Conservation (phyloP, 2,888 invertebrate species). For the Philonicus albiceps region DNA sequence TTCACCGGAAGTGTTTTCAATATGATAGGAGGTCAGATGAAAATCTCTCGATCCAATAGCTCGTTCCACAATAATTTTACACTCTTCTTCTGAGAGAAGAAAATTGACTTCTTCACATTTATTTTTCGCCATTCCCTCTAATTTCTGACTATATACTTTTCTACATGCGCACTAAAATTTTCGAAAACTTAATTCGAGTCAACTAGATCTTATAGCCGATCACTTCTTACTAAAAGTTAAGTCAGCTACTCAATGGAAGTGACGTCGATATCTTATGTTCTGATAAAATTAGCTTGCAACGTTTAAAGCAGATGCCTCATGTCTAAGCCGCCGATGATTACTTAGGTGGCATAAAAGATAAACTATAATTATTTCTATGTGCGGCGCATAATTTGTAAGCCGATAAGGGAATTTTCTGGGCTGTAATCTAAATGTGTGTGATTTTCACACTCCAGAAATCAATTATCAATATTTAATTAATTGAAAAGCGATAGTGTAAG, state of each 20-base stretch:
- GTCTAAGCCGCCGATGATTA: neutral
- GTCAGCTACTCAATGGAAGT: neutral
- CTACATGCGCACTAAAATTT: neutral
- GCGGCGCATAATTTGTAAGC: neutral
- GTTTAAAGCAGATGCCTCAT: neutral
- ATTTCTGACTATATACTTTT: neutral
- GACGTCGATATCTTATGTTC: slow-evolving; percentile 18
- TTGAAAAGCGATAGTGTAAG: neutral
- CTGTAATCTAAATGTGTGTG: neutral
- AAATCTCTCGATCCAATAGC: neutral
- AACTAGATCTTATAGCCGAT: neutral
- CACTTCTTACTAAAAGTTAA: slow-evolving; percentile 15
- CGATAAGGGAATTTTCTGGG: neutral
- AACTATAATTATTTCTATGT: neutral
- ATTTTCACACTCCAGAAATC: neutral
- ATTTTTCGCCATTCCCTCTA: neutral
- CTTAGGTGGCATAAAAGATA: neutral
- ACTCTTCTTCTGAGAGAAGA: slow-evolving; percentile 27
- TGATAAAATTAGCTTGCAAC: slow-evolving; percentile 14
- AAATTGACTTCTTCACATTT: neutral
- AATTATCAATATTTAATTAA: neutral
- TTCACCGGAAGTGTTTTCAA: slow-evolving; percentile 26
- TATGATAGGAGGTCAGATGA: slow-evolving; percentile 7
- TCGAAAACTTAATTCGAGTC: neutral
- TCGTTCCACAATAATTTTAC: slow-evolving; percentile 6